Evolutionary conservation across 2,888 invertebrate genomes (phyloP), one percentile per base, ranked within the genome.

Genomic region (Dynastes maya): DNA sequence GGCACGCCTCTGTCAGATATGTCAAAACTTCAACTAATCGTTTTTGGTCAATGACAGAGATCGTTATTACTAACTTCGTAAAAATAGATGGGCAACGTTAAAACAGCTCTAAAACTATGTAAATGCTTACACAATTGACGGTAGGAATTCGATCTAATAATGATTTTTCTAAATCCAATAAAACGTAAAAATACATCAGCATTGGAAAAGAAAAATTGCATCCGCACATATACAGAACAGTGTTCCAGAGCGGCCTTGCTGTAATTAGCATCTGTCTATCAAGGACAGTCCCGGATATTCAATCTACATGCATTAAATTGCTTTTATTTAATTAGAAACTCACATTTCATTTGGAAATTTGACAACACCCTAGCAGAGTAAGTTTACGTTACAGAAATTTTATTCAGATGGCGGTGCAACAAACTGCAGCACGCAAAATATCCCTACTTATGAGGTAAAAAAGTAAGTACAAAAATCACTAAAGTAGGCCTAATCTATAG

Each of bases 281-380:
- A 74, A 74, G 71, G 71, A 64, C 61, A 70, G 63, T 40, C 64
- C 49, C 64, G 29, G 51, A 71, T 55, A 65, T 45, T 55, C 53
- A 61, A 74, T 74, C 72, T 74, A 68, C 79, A 78, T 72, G 65
- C 67, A 78, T 79, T 80, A 74, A 80, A 78, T 77, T 74, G 77
- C 81, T 61, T 82, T 83, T 83, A 83, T 84, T 84, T 83, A 80
- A 80, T 67, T 80, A 85, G 84, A 87, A 86, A 87, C 87, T 88
- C 86, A 88, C 88, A 87, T 87, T 87, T 86, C 32, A 84, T 84
- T 79, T 82, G 80, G 84, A 84, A 86, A 87, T 87, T 85, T 88
- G 88, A 87, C 88, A 88, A 88, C 88, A 88, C 88, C 88, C 88
- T 86, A 82, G 68, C 67, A 65, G 67, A 74, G 68, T 64, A 74